Evolutionary conservation across 2,113 vertebrate species (phyloP).

Genomic region (human): DNA sequence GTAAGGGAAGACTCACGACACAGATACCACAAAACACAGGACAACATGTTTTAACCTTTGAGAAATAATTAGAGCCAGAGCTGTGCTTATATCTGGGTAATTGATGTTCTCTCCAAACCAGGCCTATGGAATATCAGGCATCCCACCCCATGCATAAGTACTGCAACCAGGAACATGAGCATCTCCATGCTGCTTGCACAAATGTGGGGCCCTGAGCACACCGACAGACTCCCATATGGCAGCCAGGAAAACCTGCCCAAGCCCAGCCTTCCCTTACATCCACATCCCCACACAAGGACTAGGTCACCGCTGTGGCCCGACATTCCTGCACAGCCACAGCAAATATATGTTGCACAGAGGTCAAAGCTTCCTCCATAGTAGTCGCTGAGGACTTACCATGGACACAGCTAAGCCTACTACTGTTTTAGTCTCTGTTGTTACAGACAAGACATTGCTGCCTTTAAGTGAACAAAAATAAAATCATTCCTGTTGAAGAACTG

Average conservation of each 20-base stretch:
- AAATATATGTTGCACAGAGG: constrained; percentile 74
- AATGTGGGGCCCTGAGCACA: neutral
- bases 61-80: neutral
- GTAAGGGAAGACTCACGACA: neutral
- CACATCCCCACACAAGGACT: neutral
- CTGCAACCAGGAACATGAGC: neutral
- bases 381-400: neutral
- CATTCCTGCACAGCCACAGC: constrained; percentile 49
- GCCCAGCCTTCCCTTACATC: neutral
- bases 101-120: too few relatives aligned
- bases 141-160: accelerated
- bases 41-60: neutral
- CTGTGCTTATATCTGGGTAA: accelerated
- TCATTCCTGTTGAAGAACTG: constrained; percentile 52
- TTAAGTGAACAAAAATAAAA: constrained; percentile 63
- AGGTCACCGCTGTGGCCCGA: constrained; percentile 7
- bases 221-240: accelerated
- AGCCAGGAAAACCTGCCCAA: neutral
- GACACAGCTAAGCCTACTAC: constrained; percentile 58
- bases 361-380: constrained; percentile 25
- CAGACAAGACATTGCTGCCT: constrained; percentile 46
- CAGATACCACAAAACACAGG: neutral
- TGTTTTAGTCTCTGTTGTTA: constrained; percentile 1
- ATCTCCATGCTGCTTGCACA: neutral
- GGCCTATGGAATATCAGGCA: neutral